Evolutionary conservation across 2,797 vertebrate genomes (phyloP), one percentile per base, ranked within the genome.

Genomic region (Xenops minutus): DNA sequence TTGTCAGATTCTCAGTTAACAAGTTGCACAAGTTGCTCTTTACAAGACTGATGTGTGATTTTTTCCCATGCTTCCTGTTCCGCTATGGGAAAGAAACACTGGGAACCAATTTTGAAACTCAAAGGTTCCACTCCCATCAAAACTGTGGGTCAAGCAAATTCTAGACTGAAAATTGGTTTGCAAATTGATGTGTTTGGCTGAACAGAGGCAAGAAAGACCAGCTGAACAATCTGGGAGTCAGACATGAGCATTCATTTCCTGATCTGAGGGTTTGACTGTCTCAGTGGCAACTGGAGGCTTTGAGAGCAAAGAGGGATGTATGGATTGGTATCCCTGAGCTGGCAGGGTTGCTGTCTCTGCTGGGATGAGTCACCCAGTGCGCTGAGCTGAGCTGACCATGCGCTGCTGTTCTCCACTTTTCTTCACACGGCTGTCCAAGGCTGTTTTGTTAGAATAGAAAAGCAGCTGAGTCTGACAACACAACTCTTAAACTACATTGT

Each of bases 331-430:
- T 43, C 36, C 72, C 48, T 30, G 75, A 59, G 75, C 71, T 71
- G 64, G 30, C 41, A 9, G 59, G 6, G 4, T 9, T 55, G 48
- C 27, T 76, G 63, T 49, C 58, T 23, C 49, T 30, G 34, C 43
- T 43, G 58, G 66, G 29, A 15, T 23, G 29, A 27, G 58, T 44
- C 62, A 49, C 36, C 6, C 52, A 7, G 52, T 1, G 1, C 0
- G 0, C 56, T 46, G 67, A 66, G 51, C 63, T 59, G 46, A 54
- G 30, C 61, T 59, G 66, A 39, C 24, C 13, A 4, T 34, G 24
- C 3, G 2, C 37, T 75, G 39, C 81, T 89, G 0, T 37, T 56
- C 56, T 55, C 39, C 37, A 7, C 19, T 34, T 67, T 13, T 39
- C 48, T 23, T 85, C 55, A 21, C 7, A 2, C 26, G 78, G 46